These are phyloP conservation scores for Strigamia crassipes DNA, from an alignment of 2,888 invertebrate species.

Conservation along the genomic window DNA sequence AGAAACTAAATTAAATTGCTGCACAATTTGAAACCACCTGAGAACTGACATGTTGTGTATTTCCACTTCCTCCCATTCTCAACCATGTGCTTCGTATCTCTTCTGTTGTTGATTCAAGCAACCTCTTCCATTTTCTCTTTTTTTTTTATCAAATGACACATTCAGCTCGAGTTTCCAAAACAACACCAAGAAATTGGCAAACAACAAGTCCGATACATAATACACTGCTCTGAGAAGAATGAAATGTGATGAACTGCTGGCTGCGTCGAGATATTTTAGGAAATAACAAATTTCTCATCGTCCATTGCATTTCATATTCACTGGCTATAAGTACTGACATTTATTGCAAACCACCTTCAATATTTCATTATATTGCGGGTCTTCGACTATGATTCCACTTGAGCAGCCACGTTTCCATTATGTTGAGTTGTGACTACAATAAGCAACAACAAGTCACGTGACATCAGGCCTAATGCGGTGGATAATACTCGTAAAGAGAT, in stretches of 20 bases:
- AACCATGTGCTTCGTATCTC: neutral
- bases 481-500: neutral
- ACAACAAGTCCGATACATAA: neutral
- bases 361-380: slow-evolving; percentile 8
- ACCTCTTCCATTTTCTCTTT: neutral
- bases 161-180: neutral
- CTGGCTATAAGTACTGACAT: neutral
- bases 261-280: neutral
- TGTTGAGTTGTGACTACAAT: slow-evolving; percentile 30
- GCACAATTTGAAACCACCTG: slow-evolving; percentile 14
- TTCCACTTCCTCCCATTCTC: neutral
- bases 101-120: neutral
- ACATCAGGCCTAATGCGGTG: slow-evolving; percentile 17
- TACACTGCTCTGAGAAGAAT: neutral
- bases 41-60: slow-evolving; percentile 8
- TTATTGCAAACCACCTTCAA: slow-evolving; percentile 19
- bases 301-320: slow-evolving; percentile 3
- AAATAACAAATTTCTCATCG: neutral
- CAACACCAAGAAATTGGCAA: neutral
- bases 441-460: slow-evolving; percentile 27
- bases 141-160: neutral
- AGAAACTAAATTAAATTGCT: neutral
- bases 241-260: neutral
- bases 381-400: neutral
- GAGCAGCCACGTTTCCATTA: slow-evolving; percentile 27